Base-by-base conservation (phyloP, 1,140 invertebrate species). In the Drosophila triauraria region DNA sequence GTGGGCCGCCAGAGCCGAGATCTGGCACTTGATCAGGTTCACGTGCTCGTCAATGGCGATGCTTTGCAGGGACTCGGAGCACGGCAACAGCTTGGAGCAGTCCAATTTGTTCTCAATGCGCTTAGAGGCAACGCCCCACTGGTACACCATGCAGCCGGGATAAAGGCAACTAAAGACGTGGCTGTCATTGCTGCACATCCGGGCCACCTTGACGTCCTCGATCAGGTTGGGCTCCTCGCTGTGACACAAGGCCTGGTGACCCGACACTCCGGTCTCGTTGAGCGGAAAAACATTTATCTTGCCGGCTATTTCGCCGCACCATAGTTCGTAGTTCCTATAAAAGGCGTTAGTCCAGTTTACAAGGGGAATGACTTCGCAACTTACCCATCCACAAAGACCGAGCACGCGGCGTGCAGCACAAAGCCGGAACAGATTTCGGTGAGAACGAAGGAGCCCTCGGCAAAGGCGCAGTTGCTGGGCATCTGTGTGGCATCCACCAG, bases 21-120 rank as follows among this genome's bases (percentile, higher is more conserved):
- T 96, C 95, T 97, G 96, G 83, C 97, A 97, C 78, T 96, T 95
- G 35, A 96, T 96, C 4, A 95, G 95, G 48, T 95, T 97, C 0
- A 97, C 94, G 90, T 96, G 96, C 83, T 98, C 97, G 92, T 99
- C 98, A 75, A 98, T 97, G 38, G 97, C 96, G 62, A 98, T 98
- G 13, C 97, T 98, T 84, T 98, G 97, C 15, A 99, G 93, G 82
- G 97, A 98, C 93, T 99, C 98, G 2, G 97, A 98, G 90, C 97
- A 98, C 15, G 98, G 98, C 56, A 97, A 96, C 58, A 99, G 93
- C 93, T 98, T 98, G 3, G 97, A 98, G 94, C 97, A 98, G 93
- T 99, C 97, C 50, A 99, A 93, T 78, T 97, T 96, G 79, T 97
- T 97, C 2, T 96, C 92, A 62, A 97, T 95, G 25, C 93, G 93